Evolutionary conservation across 2,113 vertebrate species (phyloP).

Genomic region (Actenoides lindsayi): DNA sequence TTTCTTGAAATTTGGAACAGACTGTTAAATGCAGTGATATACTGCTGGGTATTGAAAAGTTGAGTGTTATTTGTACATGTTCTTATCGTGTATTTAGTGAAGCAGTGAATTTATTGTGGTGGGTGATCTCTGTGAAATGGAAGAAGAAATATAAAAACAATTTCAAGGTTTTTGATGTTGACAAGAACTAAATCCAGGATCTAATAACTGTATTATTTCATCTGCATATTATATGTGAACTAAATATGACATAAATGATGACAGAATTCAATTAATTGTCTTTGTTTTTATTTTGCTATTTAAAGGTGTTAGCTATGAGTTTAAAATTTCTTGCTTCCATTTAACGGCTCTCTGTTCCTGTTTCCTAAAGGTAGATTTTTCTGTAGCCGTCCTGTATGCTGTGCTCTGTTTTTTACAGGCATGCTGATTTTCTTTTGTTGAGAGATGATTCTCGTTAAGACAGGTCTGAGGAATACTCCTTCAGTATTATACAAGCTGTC

Average conservation of each 20-base stretch:
- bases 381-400: neutral
- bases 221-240: neutral
- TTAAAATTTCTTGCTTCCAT: neutral
- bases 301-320: neutral
- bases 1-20: neutral
- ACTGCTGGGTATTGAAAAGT: neutral
- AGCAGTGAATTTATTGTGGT: neutral
- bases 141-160: neutral
- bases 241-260: neutral
- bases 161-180: neutral
- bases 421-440: neutral
- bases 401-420: neutral
- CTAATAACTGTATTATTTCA: neutral
- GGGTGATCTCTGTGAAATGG: neutral
- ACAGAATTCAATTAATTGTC: neutral
- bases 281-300: neutral
- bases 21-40: neutral
- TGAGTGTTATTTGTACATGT: neutral
- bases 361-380: neutral
- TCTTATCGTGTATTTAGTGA: neutral
- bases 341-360: neutral
- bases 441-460: neutral
- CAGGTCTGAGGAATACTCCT: neutral
- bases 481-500: neutral
- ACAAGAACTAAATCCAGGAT: neutral